Evolutionary conservation across 2,888 invertebrate genomes (phyloP), one percentile per base, ranked within the genome.

Genomic region (Harpagoxenus sublaevis): DNA sequence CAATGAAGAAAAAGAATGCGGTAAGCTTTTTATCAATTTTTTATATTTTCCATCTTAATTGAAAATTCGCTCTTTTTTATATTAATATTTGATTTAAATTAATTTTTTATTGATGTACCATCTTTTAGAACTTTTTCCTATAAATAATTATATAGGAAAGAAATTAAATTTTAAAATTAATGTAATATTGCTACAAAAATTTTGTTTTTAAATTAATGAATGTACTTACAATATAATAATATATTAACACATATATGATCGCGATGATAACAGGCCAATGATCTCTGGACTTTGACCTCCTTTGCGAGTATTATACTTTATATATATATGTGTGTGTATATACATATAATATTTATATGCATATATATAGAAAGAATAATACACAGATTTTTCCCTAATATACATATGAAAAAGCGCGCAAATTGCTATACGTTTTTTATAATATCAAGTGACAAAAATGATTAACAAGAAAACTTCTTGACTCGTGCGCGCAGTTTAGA

Each of bases 381-480:
- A 28, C 6, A 23, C 4, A 66, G 5, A 23, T 8, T 45, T 48
- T 45, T 15, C 6, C 15, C 9, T 23, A 42, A 71, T 15, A 39
- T 42, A 71, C 39, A 71, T 55, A 39, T 53, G 23, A 35, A 75
- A 15, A 10, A 9, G 4, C 1, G 31, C 15, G 42, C 83, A 79
- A 53, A 81, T 84, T 70, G 45, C 82, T 89, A 88, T 88, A 89
- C 88, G 83, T 92, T 89, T 91, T 92, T 90, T 91, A 89, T 92
- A 92, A 91, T 87, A 92, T 87, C 89, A 87, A 88, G 73, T 89
- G 45, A 70, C 31, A 79, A 77, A 68, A 89, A 87, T 45, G 87
- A 84, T 73, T 75, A 82, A 88, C 23, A 28, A 87, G 78, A 75
- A 87, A 87, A 88, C 86, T 89, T 88, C 87, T 91, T 88, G 88